These are phyloP conservation scores for Peromyscus leucopus DNA, from an alignment of 2,113 vertebrate species.

Conservation along the genomic window DNA sequence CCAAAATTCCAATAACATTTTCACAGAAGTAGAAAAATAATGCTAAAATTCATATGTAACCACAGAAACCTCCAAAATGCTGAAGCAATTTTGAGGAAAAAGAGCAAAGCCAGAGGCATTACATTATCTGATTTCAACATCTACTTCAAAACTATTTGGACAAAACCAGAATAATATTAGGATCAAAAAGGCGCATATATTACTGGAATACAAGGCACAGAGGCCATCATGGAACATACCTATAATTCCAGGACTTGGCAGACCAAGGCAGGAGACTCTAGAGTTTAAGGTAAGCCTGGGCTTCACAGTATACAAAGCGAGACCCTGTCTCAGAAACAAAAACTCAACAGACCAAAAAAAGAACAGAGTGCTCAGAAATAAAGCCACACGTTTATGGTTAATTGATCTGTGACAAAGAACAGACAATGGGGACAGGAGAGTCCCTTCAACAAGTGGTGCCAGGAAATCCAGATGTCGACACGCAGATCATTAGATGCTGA, in stretches of 20 bases:
- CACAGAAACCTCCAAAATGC: not conserved
- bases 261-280: not conserved
- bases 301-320: not conserved
- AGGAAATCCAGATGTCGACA: not conserved
- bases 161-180: not conserved
- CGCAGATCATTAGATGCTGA: not conserved
- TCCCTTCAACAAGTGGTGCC: not conserved
- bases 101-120: not conserved
- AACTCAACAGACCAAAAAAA: not conserved
- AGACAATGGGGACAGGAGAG: not conserved
- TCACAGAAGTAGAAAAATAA: slow-evolving; percentile 9
- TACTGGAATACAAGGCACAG: not conserved
- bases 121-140: not conserved
- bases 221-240: not conserved
- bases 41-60: not conserved
- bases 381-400: not conserved
- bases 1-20: not conserved
- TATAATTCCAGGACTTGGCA: not conserved
- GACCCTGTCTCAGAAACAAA: not conserved
- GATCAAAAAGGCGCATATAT: not conserved
- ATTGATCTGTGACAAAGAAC: not conserved
- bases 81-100: not conserved
- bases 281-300: not conserved
- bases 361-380: not conserved
- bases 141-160: not conserved